Evolutionary conservation across 2,888 invertebrate genomes (phyloP).

Genomic region (Drosophila borborema): DNA sequence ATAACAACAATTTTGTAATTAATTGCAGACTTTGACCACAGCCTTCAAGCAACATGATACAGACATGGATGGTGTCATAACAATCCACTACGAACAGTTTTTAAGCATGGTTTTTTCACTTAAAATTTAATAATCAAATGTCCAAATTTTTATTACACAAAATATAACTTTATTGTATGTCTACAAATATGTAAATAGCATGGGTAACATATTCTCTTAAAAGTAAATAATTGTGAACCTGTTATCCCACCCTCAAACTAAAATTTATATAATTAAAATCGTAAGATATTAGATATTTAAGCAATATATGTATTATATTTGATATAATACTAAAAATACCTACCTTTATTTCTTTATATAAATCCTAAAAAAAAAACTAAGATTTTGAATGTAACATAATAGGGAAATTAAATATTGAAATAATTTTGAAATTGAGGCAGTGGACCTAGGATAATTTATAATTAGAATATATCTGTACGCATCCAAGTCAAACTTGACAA

Average conservation of each 20-base stretch:
- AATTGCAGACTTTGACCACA: constrained; percentile 93
- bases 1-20: neutral
- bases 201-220: constrained; percentile 6
- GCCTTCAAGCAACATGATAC: constrained; percentile 96
- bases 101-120: constrained; percentile 95
- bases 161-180: constrained; percentile 6
- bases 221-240: constrained; percentile 17
- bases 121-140: constrained; percentile 87
- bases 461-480: neutral
- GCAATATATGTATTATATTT: neutral
- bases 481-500: too few species aligned
- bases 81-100: constrained; percentile 98
- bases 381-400: neutral
- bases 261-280: constrained; percentile 1
- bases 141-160: constrained; percentile 5
- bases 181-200: constrained; percentile 40
- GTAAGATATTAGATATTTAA: constrained; percentile 2
- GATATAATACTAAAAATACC: neutral
- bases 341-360: neutral
- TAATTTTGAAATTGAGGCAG: neutral
- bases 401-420: neutral
- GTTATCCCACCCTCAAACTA: constrained; percentile 5
- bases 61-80: constrained; percentile 96
- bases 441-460: neutral
- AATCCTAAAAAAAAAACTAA: neutral